Conservation (phyloP, 2,113 vertebrate genomes). For the Rhipidura dahli region DNA sequence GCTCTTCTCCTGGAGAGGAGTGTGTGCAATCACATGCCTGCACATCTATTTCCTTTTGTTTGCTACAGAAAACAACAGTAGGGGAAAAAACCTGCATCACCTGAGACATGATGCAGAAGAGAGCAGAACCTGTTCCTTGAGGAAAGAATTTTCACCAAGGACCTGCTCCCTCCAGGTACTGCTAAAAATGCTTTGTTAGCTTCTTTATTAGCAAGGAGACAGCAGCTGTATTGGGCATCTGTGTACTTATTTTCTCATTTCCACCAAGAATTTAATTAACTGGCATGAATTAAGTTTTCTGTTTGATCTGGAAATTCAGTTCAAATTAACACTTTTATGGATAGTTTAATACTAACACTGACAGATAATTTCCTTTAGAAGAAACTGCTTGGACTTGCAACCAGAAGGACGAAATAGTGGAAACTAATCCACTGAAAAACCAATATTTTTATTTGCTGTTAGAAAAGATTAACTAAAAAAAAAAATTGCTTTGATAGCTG, state of each 20-base stretch:
- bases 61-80: not conserved
- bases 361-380: not conserved
- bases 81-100: not conserved
- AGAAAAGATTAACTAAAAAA: not conserved
- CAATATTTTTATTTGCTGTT: not conserved
- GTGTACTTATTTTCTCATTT: slow-evolving; percentile 35
- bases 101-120: not conserved
- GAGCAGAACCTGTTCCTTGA: not conserved
- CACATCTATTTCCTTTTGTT: not conserved
- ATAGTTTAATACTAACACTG: not conserved
- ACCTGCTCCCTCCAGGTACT: not conserved
- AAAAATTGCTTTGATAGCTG: not conserved
- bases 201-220: slow-evolving; percentile 4
- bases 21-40: not conserved
- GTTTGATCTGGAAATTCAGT: slow-evolving; percentile 40
- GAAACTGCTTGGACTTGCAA: not conserved
- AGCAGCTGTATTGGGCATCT: not conserved
- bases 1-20: not conserved
- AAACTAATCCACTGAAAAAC: not conserved
- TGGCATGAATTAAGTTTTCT: slow-evolving; percentile 49
- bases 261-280: slow-evolving; percentile 46
- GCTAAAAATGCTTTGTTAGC: not conserved
- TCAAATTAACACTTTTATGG: slow-evolving; percentile 29
- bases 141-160: not conserved
- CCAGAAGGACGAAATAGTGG: not conserved